Conservation (phyloP, 2,113 vertebrate species). For the Ranitomeya variabilis region DNA sequence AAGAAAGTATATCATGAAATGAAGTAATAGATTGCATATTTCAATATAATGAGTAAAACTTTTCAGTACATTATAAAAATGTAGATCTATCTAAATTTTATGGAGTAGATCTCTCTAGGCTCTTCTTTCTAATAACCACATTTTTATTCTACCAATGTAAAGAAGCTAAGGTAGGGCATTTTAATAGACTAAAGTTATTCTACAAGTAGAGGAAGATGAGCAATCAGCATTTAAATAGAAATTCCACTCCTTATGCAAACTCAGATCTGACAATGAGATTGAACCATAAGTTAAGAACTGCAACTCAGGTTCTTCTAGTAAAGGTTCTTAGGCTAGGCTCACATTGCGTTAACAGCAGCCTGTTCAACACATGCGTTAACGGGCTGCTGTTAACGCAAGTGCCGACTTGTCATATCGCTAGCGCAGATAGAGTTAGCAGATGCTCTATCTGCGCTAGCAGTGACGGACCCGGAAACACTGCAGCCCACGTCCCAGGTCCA, state of each 20-base stretch:
- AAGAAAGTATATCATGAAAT: not conserved
- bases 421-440: no score
- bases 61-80: constrained; percentile 6
- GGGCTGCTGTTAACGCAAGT: no score
- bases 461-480: no score
- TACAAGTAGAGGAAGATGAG: not conserved
- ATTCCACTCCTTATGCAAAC: not conserved
- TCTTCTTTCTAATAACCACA: not conserved
- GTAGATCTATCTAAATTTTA: not conserved
- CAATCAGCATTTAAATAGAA: not conserved
- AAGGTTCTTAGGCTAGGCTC: no score
- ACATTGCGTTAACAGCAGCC: no score
- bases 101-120: not conserved
- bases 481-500: no score
- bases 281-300: not conserved
- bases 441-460: no score
- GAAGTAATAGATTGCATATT: not conserved
- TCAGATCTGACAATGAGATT: not conserved
- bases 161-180: not conserved
- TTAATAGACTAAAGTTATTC: constrained; percentile 3
- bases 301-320: not conserved
- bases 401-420: no score
- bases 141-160: not conserved
- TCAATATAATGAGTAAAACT: not conserved
- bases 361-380: no score